These are phyloP conservation scores for Geotrupes spiniger DNA, from an alignment of 2,888 invertebrate species.

Conservation along the genomic window DNA sequence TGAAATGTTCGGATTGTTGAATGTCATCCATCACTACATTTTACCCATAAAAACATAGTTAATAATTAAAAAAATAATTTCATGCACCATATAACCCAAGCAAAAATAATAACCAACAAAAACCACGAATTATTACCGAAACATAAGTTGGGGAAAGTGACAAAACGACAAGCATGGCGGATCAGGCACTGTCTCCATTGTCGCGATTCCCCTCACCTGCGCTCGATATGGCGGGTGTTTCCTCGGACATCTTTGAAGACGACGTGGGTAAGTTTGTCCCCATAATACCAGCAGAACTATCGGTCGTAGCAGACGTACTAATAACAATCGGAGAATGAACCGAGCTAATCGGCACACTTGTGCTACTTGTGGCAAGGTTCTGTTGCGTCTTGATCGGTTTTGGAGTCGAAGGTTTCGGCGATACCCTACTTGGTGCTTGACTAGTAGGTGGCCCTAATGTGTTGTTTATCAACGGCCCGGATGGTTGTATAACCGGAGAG, in stretches of 20 bases:
- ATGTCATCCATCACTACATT: too few species aligned
- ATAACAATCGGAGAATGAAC: conserved; percentile 28
- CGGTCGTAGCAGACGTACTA: conserved; percentile 14
- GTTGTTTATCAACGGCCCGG: conserved; percentile 45
- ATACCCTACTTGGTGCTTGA: conserved; percentile 34
- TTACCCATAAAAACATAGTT: neutral
- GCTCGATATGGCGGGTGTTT: conserved; percentile 34
- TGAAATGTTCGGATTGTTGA: too few species aligned
- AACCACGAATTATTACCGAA: conserved; percentile 47
- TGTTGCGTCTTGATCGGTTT: conserved; percentile 30
- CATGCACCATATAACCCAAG: conserved; percentile 22
- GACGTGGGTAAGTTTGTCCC: conserved; percentile 10
- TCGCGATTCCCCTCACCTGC: conserved; percentile 48
- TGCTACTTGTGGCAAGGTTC: conserved; percentile 24
- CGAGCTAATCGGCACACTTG: conserved; percentile 31
- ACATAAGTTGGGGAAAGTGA: conserved; percentile 43
- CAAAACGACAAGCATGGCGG: conserved; percentile 44
- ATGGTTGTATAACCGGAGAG: conserved; percentile 48
- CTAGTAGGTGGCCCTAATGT: conserved; percentile 35
- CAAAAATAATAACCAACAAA: conserved; percentile 37
- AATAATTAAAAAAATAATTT: conserved; percentile 20
- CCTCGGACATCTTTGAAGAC: conserved; percentile 20
- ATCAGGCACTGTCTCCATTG: conserved; percentile 50
- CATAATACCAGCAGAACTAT: conserved; percentile 8
- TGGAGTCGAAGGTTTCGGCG: conserved; percentile 41